Evolutionary conservation across 2,113 vertebrate genomes (phyloP).

Genomic region (Microcebus griseorufus): DNA sequence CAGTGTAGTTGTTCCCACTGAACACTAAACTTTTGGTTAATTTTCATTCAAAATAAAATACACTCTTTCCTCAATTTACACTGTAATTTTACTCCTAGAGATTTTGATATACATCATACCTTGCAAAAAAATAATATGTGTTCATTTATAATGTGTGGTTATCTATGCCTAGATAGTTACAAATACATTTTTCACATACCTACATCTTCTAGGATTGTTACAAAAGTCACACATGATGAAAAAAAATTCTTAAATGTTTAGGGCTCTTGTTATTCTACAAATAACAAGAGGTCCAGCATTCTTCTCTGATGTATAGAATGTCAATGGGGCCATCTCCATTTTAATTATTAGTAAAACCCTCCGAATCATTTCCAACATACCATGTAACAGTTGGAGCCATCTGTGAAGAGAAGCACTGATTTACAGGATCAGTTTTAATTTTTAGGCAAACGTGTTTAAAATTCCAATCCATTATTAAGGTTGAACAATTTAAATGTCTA

Average conservation of each 20-base stretch:
- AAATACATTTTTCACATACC: not conserved
- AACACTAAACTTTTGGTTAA: not conserved
- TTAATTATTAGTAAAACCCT: not conserved
- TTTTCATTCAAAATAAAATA: not conserved
- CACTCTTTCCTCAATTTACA: not conserved
- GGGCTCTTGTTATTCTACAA: not conserved
- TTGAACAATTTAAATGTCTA: slow-evolving; percentile 4
- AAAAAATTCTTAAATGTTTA: not conserved
- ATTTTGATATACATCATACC: not conserved
- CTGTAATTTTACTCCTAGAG: not conserved
- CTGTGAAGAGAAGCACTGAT: not conserved
- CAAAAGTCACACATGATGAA: not conserved
- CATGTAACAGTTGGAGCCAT: not conserved
- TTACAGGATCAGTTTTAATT: not conserved
- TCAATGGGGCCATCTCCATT: not conserved
- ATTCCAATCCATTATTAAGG: not conserved
- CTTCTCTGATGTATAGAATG: not conserved
- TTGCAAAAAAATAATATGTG: not conserved
- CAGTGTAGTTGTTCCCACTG: not conserved
- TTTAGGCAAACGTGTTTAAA: not conserved
- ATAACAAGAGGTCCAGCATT: not conserved
- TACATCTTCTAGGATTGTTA: not conserved
- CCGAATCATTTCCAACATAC: not conserved
- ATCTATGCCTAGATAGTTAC: not conserved
- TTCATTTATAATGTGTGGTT: not conserved